Evolutionary conservation across 2,113 vertebrate genomes (phyloP), one percentile per base, ranked within the genome.

Genomic region (cat (Felis catus)): DNA sequence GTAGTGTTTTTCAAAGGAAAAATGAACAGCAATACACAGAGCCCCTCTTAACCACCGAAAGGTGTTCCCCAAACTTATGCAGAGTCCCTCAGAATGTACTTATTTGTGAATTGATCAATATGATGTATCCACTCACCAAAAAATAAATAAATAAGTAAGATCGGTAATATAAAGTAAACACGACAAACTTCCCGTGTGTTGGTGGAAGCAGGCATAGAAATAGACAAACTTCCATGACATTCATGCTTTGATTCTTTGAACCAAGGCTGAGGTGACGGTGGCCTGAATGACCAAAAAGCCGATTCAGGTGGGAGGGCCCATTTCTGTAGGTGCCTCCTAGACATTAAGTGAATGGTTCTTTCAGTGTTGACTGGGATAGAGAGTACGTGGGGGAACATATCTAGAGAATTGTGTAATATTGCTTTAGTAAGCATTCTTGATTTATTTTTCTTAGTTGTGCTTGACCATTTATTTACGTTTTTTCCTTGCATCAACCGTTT

Each of bases 1-100:
- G 91, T 71, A 66, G 31, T n/a, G 51, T 88, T 93, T 91, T 78
- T n/a, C 19, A 90, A 82, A 18, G 55, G 21, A 92, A 95, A 95
- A 81, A 11, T 84, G 51, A 91, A 36, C 8, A 91, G 58, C 58
- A 73, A 95, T 63, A n/a, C 4, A 41, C 15, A 51, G 81, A 19
- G 9, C 36, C n/a, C n/a, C 61, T 80, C 16, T 65, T 78, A 33
- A 36, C 70, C 14, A 23, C 39, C 63, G 39, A 16, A 89, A 88
- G 91, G 71, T 85, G 23, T 71, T 85, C 53, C 25, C n/a, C 36
- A 58, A 41, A 58, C 91, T 23, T 91, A 76, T 89, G 23, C 3
- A 33, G 1, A 86, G 92, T 85, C 14, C 4, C 36, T 23, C 61
- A 23, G 48, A 96, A 51, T 4, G 61, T 41, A 12, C 14, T 81